A percentile compares a stretch with the other conserved stretches of the same genome.
Conservation (phyloP, 2,888 invertebrate species). For the Meloe dianella region DNA sequence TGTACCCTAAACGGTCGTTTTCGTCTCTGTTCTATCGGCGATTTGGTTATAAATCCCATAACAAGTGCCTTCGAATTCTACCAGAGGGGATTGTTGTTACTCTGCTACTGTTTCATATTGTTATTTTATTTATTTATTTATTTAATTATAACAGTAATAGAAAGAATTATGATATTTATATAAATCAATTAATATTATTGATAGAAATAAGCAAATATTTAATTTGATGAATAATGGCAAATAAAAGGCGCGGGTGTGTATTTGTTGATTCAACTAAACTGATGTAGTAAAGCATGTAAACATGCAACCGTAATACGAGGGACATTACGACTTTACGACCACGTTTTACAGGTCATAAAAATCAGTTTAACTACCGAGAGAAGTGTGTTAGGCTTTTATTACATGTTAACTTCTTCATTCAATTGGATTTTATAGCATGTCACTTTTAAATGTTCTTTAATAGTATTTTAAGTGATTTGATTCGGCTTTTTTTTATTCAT, state of each 20-base stretch:
- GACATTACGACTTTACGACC: slow-evolving; percentile 61
- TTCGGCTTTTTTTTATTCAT: slow-evolving; percentile 12
- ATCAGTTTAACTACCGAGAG: slow-evolving; percentile 61
- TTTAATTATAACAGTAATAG: background rate
- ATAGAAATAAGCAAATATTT: slow-evolving; percentile 41
- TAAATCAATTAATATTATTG: slow-evolving; percentile 3
- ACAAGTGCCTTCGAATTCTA: slow-evolving; percentile 56
- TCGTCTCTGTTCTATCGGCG: slow-evolving; percentile 53
- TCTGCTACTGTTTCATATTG: background rate
- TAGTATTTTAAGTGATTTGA: slow-evolving; percentile 55
- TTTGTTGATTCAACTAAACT: slow-evolving; percentile 55
- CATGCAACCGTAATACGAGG: slow-evolving; percentile 59
- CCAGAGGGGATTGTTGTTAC: slow-evolving; percentile 56
- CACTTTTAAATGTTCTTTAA: slow-evolving; percentile 54
- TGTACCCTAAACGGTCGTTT: slow-evolving; percentile 56
- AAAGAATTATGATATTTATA: background rate
- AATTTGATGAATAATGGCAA: slow-evolving; percentile 51
- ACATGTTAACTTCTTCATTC: slow-evolving; percentile 58
- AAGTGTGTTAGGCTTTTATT: slow-evolving; percentile 60
- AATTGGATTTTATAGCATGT: slow-evolving; percentile 51
- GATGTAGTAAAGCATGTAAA: slow-evolving; percentile 55
- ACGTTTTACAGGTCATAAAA: slow-evolving; percentile 62
- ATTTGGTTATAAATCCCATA: slow-evolving; percentile 56
- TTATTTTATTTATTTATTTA: background rate
- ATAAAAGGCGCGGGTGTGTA: slow-evolving; percentile 51